These are phyloP conservation scores for Opisthocomus hoazin DNA, from an alignment of 2,113 vertebrate species.

Conservation along the genomic window DNA sequence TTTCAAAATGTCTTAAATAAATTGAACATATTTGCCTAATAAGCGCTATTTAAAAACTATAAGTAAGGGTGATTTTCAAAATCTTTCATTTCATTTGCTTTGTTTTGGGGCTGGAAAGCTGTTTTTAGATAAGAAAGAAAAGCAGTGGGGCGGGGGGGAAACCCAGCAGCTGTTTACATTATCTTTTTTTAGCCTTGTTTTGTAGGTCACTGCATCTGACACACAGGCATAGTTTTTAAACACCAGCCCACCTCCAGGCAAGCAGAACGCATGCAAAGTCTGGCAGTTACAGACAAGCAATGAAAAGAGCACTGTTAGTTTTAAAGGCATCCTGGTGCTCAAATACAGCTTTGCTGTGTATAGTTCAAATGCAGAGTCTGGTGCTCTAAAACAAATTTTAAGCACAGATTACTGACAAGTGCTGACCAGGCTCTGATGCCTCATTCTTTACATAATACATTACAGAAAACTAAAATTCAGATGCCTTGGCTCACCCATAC, in stretches of 20 bases:
- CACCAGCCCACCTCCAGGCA: background rate
- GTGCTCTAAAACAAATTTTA: background rate
- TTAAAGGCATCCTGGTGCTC: background rate
- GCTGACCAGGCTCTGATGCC: background rate
- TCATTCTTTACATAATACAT: background rate
- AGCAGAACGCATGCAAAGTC: background rate
- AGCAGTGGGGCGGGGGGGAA: background rate
- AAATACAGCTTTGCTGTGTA: background rate
- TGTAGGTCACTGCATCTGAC: background rate
- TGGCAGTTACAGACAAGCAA: background rate
- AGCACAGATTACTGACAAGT: background rate
- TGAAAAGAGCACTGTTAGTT: background rate
- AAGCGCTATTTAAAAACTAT: background rate
- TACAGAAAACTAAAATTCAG: background rate
- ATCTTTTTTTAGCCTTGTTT: constrained; percentile 7
- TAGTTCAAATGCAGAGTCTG: background rate
- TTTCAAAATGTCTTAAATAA: background rate
- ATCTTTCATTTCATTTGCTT: background rate
- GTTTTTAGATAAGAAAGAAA: background rate
- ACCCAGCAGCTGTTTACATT: background rate
- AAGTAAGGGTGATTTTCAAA: background rate
- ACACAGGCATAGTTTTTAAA: background rate
- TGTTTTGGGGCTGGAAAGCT: background rate
- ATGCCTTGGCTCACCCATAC: background rate
- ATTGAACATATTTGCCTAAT: background rate